These are phyloP conservation scores for Columba livia DNA, from an alignment of 2,113 vertebrate species.

Conservation along the genomic window DNA sequence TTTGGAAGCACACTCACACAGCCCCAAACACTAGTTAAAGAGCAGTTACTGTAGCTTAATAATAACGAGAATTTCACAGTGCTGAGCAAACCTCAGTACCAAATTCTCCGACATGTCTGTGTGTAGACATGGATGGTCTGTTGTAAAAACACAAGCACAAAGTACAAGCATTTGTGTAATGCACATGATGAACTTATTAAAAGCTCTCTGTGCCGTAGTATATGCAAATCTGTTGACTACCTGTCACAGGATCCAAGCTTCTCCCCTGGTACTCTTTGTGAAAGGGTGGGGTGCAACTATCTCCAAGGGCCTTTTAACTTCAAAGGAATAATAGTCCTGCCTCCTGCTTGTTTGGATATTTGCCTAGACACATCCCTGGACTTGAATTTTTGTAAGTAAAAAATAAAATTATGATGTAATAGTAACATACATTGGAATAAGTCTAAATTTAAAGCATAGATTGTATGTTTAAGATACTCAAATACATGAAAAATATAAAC, in stretches of 20 bases:
- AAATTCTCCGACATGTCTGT: rapidly evolving
- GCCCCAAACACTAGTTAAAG: neutral
- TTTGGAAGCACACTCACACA: neutral
- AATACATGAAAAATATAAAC: neutral
- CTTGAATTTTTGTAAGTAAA: neutral
- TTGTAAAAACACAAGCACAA: neutral
- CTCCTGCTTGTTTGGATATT: neutral
- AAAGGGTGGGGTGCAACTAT: neutral
- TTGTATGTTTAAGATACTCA: rapidly evolving
- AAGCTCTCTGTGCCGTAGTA: neutral
- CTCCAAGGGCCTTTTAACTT: neutral
- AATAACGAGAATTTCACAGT: neutral
- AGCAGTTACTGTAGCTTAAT: neutral
- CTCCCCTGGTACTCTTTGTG: neutral
- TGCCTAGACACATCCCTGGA: rapidly evolving
- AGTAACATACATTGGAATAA: neutral
- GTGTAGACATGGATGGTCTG: neutral
- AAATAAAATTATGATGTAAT: rapidly evolving
- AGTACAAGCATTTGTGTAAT: neutral
- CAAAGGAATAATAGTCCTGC: neutral
- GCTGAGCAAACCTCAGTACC: neutral
- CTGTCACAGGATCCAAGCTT: neutral
- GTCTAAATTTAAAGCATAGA: neutral
- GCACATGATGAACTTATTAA: neutral
- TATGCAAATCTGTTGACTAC: neutral